These are phyloP conservation scores for Meleagris gallopavo DNA, from an alignment of 2,113 vertebrate species.

Conservation along the genomic window DNA sequence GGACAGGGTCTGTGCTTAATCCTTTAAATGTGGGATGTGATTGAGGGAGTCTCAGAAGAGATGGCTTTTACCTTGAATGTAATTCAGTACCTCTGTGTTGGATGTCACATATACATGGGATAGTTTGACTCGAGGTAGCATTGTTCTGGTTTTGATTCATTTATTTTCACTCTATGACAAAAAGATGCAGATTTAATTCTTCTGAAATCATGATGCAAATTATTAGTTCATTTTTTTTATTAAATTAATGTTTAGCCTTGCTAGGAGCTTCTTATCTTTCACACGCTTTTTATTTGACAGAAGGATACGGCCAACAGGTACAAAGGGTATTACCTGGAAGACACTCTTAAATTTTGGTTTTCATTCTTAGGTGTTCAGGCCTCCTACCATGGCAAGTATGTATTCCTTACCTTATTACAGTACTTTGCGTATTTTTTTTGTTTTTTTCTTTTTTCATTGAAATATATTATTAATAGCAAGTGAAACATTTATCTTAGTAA, in stretches of 20 bases:
- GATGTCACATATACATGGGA: background rate
- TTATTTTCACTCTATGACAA: background rate
- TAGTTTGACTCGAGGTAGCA: background rate
- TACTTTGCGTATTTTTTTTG: background rate
- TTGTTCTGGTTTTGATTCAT: background rate
- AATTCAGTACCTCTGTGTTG: background rate
- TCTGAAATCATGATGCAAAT: background rate
- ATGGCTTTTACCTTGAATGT: background rate
- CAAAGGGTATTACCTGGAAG: background rate
- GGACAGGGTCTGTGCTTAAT: background rate
- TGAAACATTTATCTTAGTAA: background rate
- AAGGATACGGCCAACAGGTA: background rate
- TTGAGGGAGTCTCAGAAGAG: background rate
- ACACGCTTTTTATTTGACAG: background rate
- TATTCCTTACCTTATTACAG: background rate
- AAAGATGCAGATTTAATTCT: background rate
- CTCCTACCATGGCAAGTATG: background rate
- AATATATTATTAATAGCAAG: background rate
- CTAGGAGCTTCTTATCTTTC: background rate
- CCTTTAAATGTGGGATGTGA: rapidly evolving
- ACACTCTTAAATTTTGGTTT: background rate
- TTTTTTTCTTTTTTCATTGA: background rate
- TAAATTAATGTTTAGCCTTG: background rate
- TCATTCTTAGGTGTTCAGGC: background rate
- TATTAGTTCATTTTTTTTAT: background rate